Percentiles rank a stretch among this genome's conserved stretches.
Conservation (phyloP, 2,888 invertebrate genomes). For the Trichopoda pennipes region DNA sequence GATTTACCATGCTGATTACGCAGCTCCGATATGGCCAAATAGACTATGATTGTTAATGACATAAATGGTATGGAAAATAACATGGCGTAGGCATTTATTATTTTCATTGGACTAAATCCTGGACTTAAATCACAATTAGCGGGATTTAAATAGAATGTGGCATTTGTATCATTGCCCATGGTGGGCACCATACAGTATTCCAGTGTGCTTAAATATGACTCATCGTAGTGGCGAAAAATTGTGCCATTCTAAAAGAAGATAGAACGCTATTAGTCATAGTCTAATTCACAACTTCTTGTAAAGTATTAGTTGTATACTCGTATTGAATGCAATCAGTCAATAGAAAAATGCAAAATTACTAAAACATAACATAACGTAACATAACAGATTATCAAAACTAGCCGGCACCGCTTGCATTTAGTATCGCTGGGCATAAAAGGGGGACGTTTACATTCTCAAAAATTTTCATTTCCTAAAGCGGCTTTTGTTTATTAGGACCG, state of each 20-base stretch:
- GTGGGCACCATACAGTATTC: slow-evolving; percentile 76
- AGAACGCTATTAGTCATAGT: not conserved
- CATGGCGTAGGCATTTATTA: slow-evolving; percentile 82
- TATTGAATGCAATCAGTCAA: no score
- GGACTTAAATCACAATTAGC: slow-evolving; percentile 75
- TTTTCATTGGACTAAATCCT: slow-evolving; percentile 72
- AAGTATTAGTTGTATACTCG: no score
- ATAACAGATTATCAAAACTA: no score
- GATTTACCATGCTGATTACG: slow-evolving; percentile 89
- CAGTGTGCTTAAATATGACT: slow-evolving; percentile 71
- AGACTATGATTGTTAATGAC: slow-evolving; percentile 86
- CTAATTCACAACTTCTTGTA: no score
- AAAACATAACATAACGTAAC: no score
- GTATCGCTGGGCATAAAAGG: no score
- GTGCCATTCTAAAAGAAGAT: slow-evolving; percentile 74
- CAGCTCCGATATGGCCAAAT: slow-evolving; percentile 87
- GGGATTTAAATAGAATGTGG: slow-evolving; percentile 74
- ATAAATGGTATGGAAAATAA: slow-evolving; percentile 88
- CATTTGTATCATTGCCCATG: slow-evolving; percentile 70
- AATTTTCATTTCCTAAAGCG: no score
- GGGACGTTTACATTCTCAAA: no score
- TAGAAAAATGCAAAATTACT: no score
- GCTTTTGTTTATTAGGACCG: no score
- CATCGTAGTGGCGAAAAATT: slow-evolving; percentile 73
- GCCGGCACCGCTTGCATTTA: no score